A percentile compares a stretch with the other conserved stretches of the same genome.
Conservation (phyloP, 2,797 vertebrate genomes). For the Hipposideros larvatus region DNA sequence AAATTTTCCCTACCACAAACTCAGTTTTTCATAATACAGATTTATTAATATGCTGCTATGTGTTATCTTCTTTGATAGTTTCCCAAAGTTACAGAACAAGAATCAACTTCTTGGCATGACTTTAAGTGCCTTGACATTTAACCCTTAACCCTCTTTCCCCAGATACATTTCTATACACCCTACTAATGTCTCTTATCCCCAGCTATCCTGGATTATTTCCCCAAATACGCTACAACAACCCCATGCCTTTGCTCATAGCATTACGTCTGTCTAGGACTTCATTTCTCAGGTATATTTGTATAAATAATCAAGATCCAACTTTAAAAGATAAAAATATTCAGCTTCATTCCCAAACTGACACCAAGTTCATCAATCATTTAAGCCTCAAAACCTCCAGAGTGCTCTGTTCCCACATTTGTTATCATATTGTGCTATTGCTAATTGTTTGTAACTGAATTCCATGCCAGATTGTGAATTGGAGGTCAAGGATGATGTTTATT, state of each 20-base stretch:
- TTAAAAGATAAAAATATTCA: not conserved
- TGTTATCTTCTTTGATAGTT: not conserved
- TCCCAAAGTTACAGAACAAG: not conserved
- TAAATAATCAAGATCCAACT: not conserved
- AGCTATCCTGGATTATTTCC: not conserved
- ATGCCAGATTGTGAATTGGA: not conserved
- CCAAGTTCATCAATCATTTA: not conserved
- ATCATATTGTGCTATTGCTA: not conserved
- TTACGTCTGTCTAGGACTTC: not conserved
- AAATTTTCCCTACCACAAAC: not conserved
- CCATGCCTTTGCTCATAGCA: not conserved
- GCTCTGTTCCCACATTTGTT: not conserved
- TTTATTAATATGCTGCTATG: not conserved
- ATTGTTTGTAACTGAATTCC: constrained; percentile 1
- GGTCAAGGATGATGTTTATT: not conserved
- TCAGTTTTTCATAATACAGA: not conserved
- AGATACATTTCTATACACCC: not conserved
- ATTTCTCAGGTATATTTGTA: not conserved
- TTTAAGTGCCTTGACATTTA: not conserved
- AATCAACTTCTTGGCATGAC: not conserved
- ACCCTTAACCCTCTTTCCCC: not conserved
- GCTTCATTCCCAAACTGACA: not conserved
- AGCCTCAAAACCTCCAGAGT: not conserved
- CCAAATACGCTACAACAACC: not conserved
- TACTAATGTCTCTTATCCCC: not conserved